Base-by-base conservation (phyloP, 2,888 invertebrate genomes). In the Periphyllus acericola region DNA sequence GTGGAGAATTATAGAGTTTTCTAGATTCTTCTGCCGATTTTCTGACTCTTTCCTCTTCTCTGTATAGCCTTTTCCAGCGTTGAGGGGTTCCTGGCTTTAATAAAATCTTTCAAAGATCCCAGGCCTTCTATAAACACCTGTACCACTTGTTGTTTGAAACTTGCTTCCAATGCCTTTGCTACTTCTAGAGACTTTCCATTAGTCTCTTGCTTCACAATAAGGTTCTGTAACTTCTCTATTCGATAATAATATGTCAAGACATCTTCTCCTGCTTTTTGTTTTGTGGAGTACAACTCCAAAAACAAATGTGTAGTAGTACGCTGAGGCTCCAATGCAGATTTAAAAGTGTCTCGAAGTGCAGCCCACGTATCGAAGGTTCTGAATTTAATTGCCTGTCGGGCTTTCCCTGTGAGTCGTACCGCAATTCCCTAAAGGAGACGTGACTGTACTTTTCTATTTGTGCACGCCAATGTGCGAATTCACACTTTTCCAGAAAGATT, bases 51-150 rank as follows among this genome's bases (percentile, higher is more conserved):
- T 83, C 72, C 8, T 83, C 72, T 4, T 81, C 68, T 29, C 81
- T 71, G 46, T 29, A 82, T 71, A 9, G 71, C 82, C 21, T 71
- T 82, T 3, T 46, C 75, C 21, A 83, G 5, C 2, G 75, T 75
- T 1, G 29, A 2, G 6, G 60, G 83, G 14, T 83, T 66, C 40
- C 34, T 3, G 40, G 66, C 68, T 81, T 81, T 81, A 3, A 81
- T 66, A n/a, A n/a, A 81, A 34, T 81, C 68, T 36, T 71, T 83
- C 19, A 40, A 40, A 5, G 34, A n/a, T 0, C 40, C 68, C 8
- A 83, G 32, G 11, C 83, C 83, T 74, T 76, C 60, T 6, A 36
- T 40, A 34, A 82, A 82, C 14, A 82, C 68, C 34, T 82, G 82
- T 72, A 68, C n/a, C 25, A 40, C 36, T 29, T 72, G 71, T 29